Percentiles rank a stretch among this genome's conserved stretches.
phyloP scores from a whole-genome alignment of 2,113 vertebrate species.

The Antechinus stuartii region DNA sequence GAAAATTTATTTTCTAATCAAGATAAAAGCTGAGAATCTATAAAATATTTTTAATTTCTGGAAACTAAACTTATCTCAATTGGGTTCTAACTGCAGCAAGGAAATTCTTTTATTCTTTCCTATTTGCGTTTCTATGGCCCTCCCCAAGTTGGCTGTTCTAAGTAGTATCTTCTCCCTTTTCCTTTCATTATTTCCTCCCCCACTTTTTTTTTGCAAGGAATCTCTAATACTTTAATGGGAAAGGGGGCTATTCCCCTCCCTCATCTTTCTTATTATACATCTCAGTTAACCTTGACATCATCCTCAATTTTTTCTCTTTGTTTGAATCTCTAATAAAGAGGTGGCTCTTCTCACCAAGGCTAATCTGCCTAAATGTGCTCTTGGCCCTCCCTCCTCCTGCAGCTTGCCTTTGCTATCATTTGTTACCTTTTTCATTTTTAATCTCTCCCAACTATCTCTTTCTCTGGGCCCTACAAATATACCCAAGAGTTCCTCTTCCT shows the following conservation, averaged over 20 bases:
- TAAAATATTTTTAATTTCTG: background rate
- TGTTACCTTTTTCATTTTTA: background rate
- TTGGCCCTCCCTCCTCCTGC: background rate
- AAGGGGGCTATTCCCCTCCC: background rate
- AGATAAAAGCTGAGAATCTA: background rate
- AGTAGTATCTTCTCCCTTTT: background rate
- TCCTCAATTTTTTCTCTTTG: background rate
- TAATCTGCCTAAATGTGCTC: background rate
- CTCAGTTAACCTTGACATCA: background rate
- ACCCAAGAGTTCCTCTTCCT: background rate
- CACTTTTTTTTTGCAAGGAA: background rate
- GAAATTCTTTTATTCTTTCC: background rate
- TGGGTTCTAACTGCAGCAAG: background rate
- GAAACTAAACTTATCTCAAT: background rate
- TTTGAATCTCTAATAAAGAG: background rate
- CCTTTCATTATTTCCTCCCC: background rate
- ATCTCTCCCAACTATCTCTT: background rate
- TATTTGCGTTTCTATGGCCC: background rate
- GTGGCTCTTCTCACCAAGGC: background rate
- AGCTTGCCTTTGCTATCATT: background rate
- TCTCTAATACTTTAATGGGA: background rate
- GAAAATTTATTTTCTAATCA: slow-evolving; percentile 1
- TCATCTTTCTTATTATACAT: background rate
- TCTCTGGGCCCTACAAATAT: background rate
- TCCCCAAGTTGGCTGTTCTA: background rate